Conservation (phyloP, 2,797 vertebrate species). For the Phoeniculus purpureus region DNA sequence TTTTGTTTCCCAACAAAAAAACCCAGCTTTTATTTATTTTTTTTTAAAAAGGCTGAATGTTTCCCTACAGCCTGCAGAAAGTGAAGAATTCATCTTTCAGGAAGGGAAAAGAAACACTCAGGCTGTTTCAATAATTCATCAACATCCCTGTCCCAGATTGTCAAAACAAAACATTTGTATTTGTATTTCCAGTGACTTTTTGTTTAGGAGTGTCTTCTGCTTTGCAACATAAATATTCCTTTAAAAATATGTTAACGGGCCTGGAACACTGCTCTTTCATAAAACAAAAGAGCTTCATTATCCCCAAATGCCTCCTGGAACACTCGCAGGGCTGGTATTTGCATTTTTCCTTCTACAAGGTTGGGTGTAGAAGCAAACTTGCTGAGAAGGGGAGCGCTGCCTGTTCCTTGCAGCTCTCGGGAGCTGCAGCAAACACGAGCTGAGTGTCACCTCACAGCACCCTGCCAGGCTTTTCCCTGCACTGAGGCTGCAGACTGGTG, state of each 20-base stretch:
- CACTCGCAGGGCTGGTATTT: not conserved
- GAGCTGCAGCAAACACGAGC: not conserved
- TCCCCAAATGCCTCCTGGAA: not conserved
- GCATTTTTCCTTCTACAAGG: not conserved
- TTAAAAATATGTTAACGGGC: not conserved
- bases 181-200: slow-evolving; percentile 14
- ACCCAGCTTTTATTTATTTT: not conserved
- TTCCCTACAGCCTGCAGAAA: not conserved
- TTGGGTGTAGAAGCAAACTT: not conserved
- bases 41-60: not conserved
- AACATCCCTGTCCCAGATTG: slow-evolving; percentile 22
- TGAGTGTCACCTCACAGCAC: not conserved
- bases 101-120: not conserved
- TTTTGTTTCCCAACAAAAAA: not conserved
- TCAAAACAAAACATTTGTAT: slow-evolving; percentile 39
- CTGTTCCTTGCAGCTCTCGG: not conserved
- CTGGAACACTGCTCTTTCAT: not conserved
- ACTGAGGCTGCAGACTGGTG: accelerated
- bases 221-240: slow-evolving; percentile 26
- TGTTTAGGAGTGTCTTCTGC: slow-evolving; percentile 18
- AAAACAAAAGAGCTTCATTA: not conserved
- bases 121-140: slow-evolving; percentile 40
- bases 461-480: not conserved
- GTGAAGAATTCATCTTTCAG: not conserved
- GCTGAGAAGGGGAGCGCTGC: not conserved